Evolutionary conservation across 2,113 vertebrate genomes (phyloP).

Genomic region (Odocoileus hemionus): DNA sequence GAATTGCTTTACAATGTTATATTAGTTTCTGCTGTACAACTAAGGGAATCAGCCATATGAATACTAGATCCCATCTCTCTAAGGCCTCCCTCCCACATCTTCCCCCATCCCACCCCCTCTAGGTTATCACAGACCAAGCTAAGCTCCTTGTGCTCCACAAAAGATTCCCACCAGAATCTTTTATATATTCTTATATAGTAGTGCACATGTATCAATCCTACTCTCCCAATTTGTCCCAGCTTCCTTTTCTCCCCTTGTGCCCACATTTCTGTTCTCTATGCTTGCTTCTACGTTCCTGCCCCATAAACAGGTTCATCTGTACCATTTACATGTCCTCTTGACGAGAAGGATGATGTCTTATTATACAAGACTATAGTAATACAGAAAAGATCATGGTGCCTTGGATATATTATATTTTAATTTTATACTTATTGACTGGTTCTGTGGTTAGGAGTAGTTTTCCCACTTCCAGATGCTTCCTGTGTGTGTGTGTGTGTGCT

Average conservation of each 20-base stretch:
- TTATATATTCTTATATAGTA: neutral
- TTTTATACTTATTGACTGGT: neutral
- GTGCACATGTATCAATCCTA: neutral
- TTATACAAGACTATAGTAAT: neutral
- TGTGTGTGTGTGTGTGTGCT: neutral
- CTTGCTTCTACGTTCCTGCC: neutral
- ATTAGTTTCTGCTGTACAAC: neutral
- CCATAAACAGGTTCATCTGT: neutral
- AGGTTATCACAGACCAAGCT: neutral
- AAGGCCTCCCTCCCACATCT: neutral
- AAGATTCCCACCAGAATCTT: neutral
- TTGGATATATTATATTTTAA: neutral
- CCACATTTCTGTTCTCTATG: neutral
- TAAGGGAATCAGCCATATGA: neutral
- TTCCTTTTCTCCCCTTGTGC: rapidly evolving
- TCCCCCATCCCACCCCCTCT: neutral
- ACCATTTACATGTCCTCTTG: neutral
- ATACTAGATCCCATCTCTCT: neutral
- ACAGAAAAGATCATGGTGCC: neutral
- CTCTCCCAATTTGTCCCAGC: neutral
- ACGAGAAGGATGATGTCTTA: neutral
- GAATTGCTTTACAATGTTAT: neutral
- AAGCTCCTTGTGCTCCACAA: neutral
- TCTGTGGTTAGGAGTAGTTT: neutral
- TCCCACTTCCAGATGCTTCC: neutral